Conservation (phyloP, 2,113 vertebrate species). For the Melospiza melodia region DNA sequence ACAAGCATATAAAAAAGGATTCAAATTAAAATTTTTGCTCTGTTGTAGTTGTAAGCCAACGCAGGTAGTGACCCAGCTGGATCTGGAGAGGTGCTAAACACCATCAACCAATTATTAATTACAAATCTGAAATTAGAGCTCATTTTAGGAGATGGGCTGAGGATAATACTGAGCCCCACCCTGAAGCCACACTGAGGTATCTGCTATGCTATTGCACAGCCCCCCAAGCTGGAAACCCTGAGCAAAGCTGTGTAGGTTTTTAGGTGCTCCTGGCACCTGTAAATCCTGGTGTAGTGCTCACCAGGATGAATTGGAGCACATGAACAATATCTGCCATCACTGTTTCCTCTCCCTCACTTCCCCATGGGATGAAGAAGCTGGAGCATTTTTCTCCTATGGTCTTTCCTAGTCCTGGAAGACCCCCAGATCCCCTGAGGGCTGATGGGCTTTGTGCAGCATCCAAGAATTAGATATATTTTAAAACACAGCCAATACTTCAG, state of each 20-base stretch:
- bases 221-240: not conserved
- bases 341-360: not conserved
- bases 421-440: not conserved
- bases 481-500: not conserved
- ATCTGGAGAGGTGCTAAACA: not conserved
- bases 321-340: not conserved
- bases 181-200: not conserved
- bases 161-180: not conserved
- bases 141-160: not conserved
- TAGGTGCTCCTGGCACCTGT: not conserved
- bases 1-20: not conserved
- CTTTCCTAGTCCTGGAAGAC: not conserved
- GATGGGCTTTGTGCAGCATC: not conserved
- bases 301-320: not conserved
- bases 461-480: not conserved
- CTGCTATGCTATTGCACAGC: not conserved
- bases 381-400: not conserved
- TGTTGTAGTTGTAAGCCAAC: not conserved
- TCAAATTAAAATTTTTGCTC: not conserved
- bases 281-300: not conserved
- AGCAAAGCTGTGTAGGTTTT: not conserved
- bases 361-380: not conserved
- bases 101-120: not conserved
- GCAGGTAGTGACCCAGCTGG: not conserved
- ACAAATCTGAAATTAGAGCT: not conserved